Evolutionary conservation across 1,140 invertebrate genomes (phyloP).

Genomic region (Drosophila persimilis): DNA sequence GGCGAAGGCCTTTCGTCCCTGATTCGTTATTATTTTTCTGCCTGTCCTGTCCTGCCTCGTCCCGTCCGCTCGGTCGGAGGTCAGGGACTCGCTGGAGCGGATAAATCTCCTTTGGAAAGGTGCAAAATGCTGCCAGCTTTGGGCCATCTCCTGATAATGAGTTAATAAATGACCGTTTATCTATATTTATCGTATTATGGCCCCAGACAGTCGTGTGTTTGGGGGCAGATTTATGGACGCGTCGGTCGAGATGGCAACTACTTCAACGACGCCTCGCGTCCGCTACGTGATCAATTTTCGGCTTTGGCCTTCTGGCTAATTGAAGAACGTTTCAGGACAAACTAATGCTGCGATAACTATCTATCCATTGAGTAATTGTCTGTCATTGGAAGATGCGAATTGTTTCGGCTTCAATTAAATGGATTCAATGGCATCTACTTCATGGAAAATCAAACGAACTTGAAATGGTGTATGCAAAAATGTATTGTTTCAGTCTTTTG

Average conservation of each 20-base stretch:
- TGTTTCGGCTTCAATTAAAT: no score
- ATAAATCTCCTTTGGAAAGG: conserved; percentile 57
- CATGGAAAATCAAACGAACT: no score
- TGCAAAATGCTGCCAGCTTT: conserved; percentile 60
- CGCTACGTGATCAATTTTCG: conserved; percentile 44
- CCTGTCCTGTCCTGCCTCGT: background rate
- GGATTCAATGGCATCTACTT: no score
- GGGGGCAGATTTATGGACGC: conserved; percentile 39
- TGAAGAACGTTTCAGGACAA: conserved; percentile 1
- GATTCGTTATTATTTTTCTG: conserved; percentile 3
- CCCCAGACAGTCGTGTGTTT: background rate
- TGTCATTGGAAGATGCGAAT: background rate
- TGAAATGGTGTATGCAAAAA: no score
- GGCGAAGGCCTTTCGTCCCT: conserved; percentile 19
- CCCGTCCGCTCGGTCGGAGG: background rate
- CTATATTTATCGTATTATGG: conserved; percentile 57
- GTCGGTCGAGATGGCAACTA: conserved; percentile 9
- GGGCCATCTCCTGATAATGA: conserved; percentile 67
- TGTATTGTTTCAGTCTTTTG: no score
- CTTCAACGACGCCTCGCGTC: conserved; percentile 24
- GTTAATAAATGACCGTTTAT: conserved; percentile 76
- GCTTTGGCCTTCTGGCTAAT: conserved; percentile 19
- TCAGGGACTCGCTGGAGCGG: conserved; percentile 36
- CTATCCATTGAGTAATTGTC: conserved; percentile 17
- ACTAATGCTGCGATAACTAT: conserved; percentile 10